phyloP scores from a whole-genome alignment of 2,113 vertebrate genomes.

The Antigone vipio region DNA sequence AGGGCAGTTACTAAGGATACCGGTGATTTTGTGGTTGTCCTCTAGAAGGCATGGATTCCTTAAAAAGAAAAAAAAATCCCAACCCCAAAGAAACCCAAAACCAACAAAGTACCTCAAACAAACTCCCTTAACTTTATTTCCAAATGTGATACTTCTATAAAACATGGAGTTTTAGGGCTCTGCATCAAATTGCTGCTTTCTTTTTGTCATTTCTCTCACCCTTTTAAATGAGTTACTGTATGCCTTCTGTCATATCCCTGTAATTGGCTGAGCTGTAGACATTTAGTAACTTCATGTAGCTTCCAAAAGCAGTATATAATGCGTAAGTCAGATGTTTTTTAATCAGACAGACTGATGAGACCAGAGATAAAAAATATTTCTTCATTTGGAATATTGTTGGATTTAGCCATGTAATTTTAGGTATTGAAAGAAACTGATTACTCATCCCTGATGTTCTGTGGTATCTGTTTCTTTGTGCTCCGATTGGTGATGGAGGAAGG shows the following conservation, averaged over 20 bases:
- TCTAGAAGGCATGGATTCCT: neutral
- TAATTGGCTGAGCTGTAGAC: neutral
- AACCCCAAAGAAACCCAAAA: too few relatives aligned
- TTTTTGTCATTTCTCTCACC: neutral
- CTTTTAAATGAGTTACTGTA: neutral
- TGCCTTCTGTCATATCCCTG: neutral
- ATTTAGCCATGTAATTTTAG: neutral
- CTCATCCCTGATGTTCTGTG: neutral
- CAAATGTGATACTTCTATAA: neutral
- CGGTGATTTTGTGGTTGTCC: neutral
- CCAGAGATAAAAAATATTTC: neutral
- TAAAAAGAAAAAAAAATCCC: neutral
- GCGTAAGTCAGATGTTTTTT: neutral
- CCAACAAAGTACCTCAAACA: neutral
- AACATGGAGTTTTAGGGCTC: neutral
- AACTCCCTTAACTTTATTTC: neutral
- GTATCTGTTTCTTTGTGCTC: neutral
- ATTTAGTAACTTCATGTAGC: neutral
- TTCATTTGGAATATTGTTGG: neutral
- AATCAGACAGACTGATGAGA: neutral
- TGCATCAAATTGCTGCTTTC: neutral
- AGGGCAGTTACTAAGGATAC: neutral
- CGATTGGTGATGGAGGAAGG: rapidly evolving
- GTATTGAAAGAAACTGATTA: neutral
- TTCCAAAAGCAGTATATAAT: neutral